These are phyloP conservation scores for Rhineura floridana DNA, from an alignment of 2,113 vertebrate species.

Conservation along the genomic window DNA sequence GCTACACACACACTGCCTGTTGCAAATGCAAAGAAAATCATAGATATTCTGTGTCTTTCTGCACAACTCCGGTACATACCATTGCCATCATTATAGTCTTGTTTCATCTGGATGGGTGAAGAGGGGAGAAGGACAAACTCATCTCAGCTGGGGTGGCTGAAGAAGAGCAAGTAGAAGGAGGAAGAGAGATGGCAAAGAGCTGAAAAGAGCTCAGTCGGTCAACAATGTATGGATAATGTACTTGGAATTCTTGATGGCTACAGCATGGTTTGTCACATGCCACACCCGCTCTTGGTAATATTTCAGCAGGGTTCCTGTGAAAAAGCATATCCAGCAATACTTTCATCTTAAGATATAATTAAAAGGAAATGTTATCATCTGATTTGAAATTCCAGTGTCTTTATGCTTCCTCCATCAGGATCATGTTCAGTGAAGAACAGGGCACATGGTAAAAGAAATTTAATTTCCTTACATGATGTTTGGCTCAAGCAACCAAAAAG, in stretches of 20 bases:
- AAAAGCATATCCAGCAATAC: constrained; percentile 54
- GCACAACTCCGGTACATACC: constrained; percentile 21
- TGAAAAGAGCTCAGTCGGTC: constrained; percentile 55
- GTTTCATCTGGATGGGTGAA: background rate
- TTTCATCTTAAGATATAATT: constrained; percentile 49
- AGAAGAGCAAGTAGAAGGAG: background rate
- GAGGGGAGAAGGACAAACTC: background rate
- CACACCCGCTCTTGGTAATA: constrained; percentile 44
- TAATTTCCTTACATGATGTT: background rate
- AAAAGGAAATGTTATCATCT: constrained; percentile 36
- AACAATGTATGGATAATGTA: constrained; percentile 41
- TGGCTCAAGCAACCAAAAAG: background rate
- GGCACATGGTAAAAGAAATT: background rate
- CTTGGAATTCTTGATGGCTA: constrained; percentile 57
- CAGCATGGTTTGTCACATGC: constrained; percentile 59
- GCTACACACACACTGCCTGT: background rate
- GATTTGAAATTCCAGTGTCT: constrained; percentile 51
- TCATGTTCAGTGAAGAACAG: constrained; percentile 28
- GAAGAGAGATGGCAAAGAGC: constrained; percentile 29
- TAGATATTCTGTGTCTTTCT: background rate
- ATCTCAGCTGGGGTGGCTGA: rapidly evolving
- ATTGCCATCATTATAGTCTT: background rate
- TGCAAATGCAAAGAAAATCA: constrained; percentile 18
- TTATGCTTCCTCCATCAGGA: constrained; percentile 32
- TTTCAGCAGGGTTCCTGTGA: constrained; percentile 62